Evolutionary conservation across 2,797 vertebrate species (phyloP).

Genomic region (Hoplostethus mediterraneus): DNA sequence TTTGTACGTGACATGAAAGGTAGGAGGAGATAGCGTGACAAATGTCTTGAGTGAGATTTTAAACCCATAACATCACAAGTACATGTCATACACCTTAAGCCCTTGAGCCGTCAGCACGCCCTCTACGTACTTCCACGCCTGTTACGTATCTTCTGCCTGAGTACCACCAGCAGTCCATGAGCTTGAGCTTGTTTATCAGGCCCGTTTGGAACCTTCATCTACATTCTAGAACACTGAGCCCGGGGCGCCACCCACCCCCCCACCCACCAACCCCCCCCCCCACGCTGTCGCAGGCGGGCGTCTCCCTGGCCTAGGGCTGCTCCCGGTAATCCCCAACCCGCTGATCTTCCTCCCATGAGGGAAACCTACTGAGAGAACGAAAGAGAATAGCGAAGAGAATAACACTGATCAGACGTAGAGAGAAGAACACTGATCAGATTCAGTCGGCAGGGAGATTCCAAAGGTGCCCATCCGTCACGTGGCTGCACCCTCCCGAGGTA

Average conservation of each 20-base stretch:
- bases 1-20: background rate
- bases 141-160: background rate
- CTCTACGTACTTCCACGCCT: no score
- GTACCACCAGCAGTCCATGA: background rate
- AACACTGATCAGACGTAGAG: background rate
- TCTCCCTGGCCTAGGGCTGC: conserved; percentile 5
- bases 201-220: background rate
- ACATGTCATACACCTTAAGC: background rate
- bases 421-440: conserved; percentile 12
- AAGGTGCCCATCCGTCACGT: background rate
- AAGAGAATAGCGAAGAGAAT: background rate
- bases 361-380: background rate
- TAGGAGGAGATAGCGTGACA: background rate
- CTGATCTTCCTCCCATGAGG: conserved; percentile 13
- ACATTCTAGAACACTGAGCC: background rate
- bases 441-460: conserved; percentile 27
- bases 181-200: background rate
- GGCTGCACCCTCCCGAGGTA: conserved; percentile 4
- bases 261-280: no score
- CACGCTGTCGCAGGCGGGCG: conserved; percentile 7
- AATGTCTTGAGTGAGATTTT: background rate
- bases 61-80: background rate
- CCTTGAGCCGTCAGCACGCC: background rate
- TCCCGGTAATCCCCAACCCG: background rate
- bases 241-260: background rate